A percentile compares a stretch with the other conserved stretches of the same genome.
These are phyloP conservation scores for Rhizoglyphus robini DNA, from an alignment of 1,140 invertebrate species.

Conservation along the genomic window DNA sequence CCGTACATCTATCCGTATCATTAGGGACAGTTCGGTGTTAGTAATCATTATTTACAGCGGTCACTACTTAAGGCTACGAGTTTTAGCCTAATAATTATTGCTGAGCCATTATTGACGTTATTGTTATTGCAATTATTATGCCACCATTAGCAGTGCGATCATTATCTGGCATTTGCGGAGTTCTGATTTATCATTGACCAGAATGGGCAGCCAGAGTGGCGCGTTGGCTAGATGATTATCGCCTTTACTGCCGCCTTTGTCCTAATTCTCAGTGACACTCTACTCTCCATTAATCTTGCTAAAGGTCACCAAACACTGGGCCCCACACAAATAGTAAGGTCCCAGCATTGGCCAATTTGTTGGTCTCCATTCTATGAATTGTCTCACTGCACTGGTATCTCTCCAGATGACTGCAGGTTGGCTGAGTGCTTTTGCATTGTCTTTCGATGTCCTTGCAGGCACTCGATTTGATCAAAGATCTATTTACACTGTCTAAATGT, in stretches of 20 bases:
- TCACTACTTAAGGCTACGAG: neutral
- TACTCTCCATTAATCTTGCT: neutral
- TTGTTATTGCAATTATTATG: no score
- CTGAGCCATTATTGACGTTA: neutral
- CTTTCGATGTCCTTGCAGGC: no score
- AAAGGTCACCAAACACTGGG: no score
- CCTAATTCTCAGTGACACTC: neutral
- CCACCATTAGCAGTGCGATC: no score
- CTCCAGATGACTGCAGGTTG: no score
- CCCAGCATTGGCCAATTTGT: no score
- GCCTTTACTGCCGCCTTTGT: neutral
- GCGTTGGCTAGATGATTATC: neutral
- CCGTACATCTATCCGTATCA: neutral
- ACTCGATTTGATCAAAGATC: no score
- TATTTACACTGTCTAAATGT: conserved; percentile 10
- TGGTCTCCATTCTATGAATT: no score
- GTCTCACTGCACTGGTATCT: no score
- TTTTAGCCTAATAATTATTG: neutral
- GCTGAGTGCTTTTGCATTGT: no score
- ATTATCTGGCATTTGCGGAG: no score
- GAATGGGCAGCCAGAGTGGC: neutral
- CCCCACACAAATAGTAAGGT: no score
- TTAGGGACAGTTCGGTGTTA: neutral
- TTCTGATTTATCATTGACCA: neutral
- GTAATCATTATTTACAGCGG: neutral